These are phyloP conservation scores for Lineus longissimus DNA, from an alignment of 1,140 invertebrate species.

Conservation along the genomic window DNA sequence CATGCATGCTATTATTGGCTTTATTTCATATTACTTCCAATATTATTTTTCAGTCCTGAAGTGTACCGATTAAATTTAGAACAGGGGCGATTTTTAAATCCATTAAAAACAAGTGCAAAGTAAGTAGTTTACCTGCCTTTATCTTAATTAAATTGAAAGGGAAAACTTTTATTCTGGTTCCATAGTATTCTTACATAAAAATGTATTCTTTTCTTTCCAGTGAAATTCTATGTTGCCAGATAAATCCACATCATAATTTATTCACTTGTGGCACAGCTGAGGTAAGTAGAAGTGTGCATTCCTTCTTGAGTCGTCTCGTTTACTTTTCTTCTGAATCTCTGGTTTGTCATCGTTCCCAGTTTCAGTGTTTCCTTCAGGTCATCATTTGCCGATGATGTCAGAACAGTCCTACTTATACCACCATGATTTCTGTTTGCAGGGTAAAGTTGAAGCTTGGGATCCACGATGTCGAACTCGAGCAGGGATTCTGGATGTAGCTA, in stretches of 20 bases:
- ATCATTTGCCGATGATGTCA: no score
- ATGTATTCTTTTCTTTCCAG: slow-evolving; percentile 27
- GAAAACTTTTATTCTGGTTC: no score
- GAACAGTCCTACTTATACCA: no score
- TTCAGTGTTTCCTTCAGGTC: no score
- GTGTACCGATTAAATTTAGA: slow-evolving; percentile 94
- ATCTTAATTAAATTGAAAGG: no score
- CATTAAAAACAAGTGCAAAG: slow-evolving; percentile 70
- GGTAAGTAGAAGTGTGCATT: slow-evolving; percentile 39
- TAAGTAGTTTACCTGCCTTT: slow-evolving; percentile 58
- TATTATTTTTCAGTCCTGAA: slow-evolving; percentile 65
- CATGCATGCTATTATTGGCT: no score
- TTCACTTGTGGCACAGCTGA: slow-evolving; percentile 84
- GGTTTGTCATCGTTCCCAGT: no score
- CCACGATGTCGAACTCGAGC: slow-evolving; percentile 69
- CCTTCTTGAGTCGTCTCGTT: no score
- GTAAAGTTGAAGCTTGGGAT: slow-evolving; percentile 95
- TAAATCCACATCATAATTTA: slow-evolving; percentile 86
- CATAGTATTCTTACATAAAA: no score
- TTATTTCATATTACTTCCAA: slow-evolving; percentile 6
- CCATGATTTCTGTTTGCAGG: slow-evolving; percentile 55
- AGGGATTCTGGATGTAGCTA: slow-evolving; percentile 79
- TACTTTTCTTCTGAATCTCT: no score
- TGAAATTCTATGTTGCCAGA: slow-evolving; percentile 71
- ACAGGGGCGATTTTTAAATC: slow-evolving; percentile 86